These are phyloP conservation scores for Sphyrna mokarran DNA, from an alignment of 2,113 vertebrate genomes.

Conservation along the genomic window DNA sequence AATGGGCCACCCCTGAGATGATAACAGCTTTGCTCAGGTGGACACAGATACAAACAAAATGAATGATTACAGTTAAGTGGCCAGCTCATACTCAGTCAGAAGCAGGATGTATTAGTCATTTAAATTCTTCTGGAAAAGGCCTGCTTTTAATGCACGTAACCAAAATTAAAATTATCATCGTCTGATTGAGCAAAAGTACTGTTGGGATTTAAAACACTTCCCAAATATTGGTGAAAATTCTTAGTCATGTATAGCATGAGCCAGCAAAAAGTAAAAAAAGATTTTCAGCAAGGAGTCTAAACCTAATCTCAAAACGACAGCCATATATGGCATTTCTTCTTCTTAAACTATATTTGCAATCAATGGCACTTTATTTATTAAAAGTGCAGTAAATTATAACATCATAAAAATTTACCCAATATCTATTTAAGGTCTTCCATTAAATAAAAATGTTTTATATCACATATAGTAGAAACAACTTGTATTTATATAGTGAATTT, in stretches of 20 bases:
- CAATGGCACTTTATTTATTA: neutral
- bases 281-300: neutral
- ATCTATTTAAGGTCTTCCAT: neutral
- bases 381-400: neutral
- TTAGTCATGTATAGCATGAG: neutral
- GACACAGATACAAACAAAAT: neutral
- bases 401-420: neutral
- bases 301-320: neutral
- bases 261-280: neutral
- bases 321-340: neutral
- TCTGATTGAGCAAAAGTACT: neutral
- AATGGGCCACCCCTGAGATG: neutral
- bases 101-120: neutral
- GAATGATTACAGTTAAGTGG: neutral
- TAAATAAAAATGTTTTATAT: neutral
- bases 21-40: neutral
- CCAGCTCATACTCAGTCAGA: neutral
- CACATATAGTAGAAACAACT: neutral
- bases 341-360: neutral
- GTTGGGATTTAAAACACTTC: neutral
- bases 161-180: neutral
- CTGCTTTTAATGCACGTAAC: neutral
- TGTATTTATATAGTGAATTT: too few relatives aligned
- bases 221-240: neutral
- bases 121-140: neutral